Evolutionary conservation across 1,140 invertebrate species (phyloP), one percentile per base, ranked within the genome.

Genomic region (Mycetomoellerius zeteki): DNA sequence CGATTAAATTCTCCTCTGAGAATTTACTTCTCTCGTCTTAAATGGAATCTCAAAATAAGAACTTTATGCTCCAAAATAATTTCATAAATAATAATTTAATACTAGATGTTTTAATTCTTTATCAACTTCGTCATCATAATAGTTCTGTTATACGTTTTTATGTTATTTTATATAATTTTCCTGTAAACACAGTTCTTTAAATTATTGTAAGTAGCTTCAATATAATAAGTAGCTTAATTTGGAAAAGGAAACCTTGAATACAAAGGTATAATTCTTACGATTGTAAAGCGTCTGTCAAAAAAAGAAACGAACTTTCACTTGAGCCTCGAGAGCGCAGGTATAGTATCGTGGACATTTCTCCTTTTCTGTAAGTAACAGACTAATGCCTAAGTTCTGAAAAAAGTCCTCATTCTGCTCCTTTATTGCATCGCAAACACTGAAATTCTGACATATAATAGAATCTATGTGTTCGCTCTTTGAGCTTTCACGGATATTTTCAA

Each of bases 261-360:
- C 24, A 71, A 56, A 72, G 6, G 52, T 33, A 8, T 1, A 14
- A 14, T 24, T n/a, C 3, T 54, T 67, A 52, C 2, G 52, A 72
- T 21, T 67, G 16, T 52, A 78, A 75, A 50, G 37, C 33, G 60
- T 54, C 47, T 24, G 33, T 43, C 30, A 73, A 77, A 82, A 58
- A 27, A 64, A 76, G 50, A 85, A 56, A 81, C 72, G 64, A 58
- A 88, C 82, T 86, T 88, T 88, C 88, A 90, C 86, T 89, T 80
- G 0, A n/a, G 56, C 52, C 16, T 60, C 54, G 37, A 71, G 67
- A 69, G 60, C 82, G 65, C 16, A 71, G 76, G 6, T 33, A 33
- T 33, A 33, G 6, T 84, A 10, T 54, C 16, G 56, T 50, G n/a
- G 47, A 58, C 33, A 27, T 85, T 90, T 89, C 89, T 84, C 62